phyloP scores from a whole-genome alignment of 2,888 invertebrate genomes.

The Stegophylla sp. region DNA sequence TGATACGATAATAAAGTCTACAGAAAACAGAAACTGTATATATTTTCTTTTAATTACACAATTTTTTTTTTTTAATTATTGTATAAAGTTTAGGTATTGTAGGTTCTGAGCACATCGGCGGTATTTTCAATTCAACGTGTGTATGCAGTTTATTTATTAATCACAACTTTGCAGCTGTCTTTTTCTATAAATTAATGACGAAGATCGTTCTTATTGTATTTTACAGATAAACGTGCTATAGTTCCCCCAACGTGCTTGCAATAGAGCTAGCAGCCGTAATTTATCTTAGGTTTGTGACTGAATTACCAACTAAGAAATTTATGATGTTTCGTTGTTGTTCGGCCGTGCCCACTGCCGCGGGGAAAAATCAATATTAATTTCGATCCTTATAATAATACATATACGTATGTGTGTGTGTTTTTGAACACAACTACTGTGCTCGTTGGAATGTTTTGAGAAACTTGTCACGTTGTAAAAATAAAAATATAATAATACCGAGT shows the following conservation, averaged over 20 bases:
- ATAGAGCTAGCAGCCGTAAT: too few relatives aligned
- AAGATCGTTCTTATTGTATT: background rate
- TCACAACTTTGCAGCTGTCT: too few relatives aligned
- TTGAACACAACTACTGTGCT: background rate
- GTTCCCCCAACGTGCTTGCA: too few relatives aligned
- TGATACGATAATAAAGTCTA: too few relatives aligned
- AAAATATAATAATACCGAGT: background rate
- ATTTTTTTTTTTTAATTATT: too few relatives aligned
- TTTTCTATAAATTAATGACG: background rate
- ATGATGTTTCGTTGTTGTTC: background rate
- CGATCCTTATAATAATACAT: too few relatives aligned
- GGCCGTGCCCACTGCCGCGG: background rate
- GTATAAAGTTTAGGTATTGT: too few relatives aligned
- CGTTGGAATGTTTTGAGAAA: background rate
- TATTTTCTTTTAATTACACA: too few relatives aligned
- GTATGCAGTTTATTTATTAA: too few relatives aligned
- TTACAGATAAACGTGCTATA: background rate
- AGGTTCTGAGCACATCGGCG: too few relatives aligned
- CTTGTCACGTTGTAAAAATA: background rate
- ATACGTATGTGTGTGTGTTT: background rate
- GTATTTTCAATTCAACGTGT: too few relatives aligned
- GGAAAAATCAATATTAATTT: slow-evolving; percentile 21
- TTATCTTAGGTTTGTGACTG: background rate
- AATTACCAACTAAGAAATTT: background rate
- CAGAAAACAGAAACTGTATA: too few relatives aligned